A percentile compares a stretch with the other conserved stretches of the same genome.
phyloP scores from a whole-genome alignment of 2,797 vertebrate genomes.

The Centropyge bicolor region DNA sequence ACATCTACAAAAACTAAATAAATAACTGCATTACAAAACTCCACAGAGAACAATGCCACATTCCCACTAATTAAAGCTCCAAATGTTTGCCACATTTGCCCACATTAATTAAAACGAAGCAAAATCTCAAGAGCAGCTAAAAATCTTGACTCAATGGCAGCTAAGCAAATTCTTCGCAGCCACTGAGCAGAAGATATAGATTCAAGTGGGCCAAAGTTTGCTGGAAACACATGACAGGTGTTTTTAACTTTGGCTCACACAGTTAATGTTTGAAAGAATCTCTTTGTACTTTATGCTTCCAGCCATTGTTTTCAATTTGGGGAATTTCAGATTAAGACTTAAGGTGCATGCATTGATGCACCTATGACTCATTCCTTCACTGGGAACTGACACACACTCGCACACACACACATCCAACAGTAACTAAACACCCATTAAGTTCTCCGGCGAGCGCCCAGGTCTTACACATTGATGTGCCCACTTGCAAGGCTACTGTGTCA shows the following conservation, averaged over 20 bases:
- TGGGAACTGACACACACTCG: neutral
- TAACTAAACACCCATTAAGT: slow-evolving; percentile 30
- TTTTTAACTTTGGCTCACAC: too few relatives aligned
- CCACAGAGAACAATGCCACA: neutral
- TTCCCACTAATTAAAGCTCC: neutral
- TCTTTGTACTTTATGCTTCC: neutral
- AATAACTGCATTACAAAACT: neutral
- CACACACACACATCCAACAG: neutral
- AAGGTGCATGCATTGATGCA: neutral
- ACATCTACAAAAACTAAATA: too few relatives aligned
- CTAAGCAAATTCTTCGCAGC: neutral
- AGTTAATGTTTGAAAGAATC: neutral
- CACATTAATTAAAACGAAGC: neutral
- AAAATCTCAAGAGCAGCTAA: neutral
- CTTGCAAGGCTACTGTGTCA: slow-evolving; percentile 56
- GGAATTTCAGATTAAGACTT: too few relatives aligned
- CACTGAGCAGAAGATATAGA: neutral
- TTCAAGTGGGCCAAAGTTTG: neutral
- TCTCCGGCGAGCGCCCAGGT: too few relatives aligned
- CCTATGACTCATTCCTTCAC: too few relatives aligned
- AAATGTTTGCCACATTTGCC: slow-evolving; percentile 1
- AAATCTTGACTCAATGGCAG: neutral
- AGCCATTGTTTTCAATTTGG: too few relatives aligned
- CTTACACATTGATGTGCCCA: neutral
- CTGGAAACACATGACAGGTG: neutral